Conservation (phyloP, 2,113 vertebrate genomes). For the Hydrolagus affinis region DNA sequence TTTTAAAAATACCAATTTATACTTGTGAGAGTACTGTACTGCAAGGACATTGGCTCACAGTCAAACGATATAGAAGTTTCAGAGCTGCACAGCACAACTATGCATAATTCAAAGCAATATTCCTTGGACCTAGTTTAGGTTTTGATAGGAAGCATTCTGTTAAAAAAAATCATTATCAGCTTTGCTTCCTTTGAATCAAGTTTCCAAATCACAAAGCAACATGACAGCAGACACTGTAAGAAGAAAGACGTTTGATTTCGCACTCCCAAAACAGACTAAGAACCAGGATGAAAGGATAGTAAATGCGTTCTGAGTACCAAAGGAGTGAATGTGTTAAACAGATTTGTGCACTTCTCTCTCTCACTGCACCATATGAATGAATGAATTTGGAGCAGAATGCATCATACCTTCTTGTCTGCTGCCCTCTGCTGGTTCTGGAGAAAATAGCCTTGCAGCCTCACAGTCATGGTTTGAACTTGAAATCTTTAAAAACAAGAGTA, state of each 20-base stretch:
- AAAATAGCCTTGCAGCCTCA: constrained; percentile 34
- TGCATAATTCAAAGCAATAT: too few species aligned
- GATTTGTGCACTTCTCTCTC: not conserved
- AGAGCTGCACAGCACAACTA: too few species aligned
- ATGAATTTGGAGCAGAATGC: not conserved
- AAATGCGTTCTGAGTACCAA: too few species aligned
- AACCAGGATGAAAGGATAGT: too few species aligned
- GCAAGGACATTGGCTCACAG: too few species aligned
- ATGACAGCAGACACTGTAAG: not conserved
- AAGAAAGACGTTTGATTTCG: too few species aligned
- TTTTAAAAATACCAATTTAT: too few species aligned
- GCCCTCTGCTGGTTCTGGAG: constrained; percentile 38
- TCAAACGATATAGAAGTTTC: too few species aligned
- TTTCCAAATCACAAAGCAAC: not conserved
- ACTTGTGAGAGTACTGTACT: too few species aligned
- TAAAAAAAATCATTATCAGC: not conserved
- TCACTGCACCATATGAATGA: not conserved
- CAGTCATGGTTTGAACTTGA: constrained; percentile 33
- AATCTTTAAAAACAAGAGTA: constrained; percentile 9
- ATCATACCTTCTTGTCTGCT: constrained; percentile 49
- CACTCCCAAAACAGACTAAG: too few species aligned
- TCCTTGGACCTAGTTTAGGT: too few species aligned
- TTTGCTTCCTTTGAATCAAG: not conserved
- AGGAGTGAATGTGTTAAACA: not conserved
- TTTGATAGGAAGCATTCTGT: too few species aligned